Evolutionary conservation across 2,113 vertebrate genomes (phyloP).

Genomic region (Eubucco bourcierii): DNA sequence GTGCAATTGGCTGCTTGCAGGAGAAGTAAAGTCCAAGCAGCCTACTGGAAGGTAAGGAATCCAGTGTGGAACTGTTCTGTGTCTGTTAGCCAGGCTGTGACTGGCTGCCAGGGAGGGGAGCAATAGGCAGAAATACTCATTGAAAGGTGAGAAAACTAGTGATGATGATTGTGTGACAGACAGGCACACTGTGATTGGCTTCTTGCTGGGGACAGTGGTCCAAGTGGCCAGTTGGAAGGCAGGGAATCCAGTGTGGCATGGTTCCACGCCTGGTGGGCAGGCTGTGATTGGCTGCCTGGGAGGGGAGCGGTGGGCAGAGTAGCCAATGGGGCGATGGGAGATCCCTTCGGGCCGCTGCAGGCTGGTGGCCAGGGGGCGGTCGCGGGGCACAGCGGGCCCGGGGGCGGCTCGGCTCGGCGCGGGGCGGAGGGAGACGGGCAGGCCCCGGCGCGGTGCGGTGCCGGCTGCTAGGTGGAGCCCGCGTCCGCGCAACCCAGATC

Average conservation of each 20-base stretch:
- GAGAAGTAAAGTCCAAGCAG: too few relatives aligned
- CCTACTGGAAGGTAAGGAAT: neutral
- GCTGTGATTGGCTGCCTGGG: neutral
- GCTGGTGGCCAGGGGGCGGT: rapidly evolving
- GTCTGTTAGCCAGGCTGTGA: neutral
- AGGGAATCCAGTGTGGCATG: neutral
- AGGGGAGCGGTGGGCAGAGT: too few relatives aligned
- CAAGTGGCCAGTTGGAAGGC: neutral
- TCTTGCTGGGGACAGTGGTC: too few relatives aligned
- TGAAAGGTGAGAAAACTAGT: rapidly evolving
- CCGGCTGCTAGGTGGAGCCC: slow-evolving; percentile 74
- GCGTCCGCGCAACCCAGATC: slow-evolving; percentile 67
- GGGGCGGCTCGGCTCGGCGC: too few relatives aligned
- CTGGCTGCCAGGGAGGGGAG: neutral
- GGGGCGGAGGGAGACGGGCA: neutral
- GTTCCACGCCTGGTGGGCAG: neutral
- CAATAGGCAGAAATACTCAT: rapidly evolving
- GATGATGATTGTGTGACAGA: rapidly evolving
- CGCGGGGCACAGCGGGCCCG: neutral
- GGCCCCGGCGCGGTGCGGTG: neutral
- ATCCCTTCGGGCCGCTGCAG: neutral
- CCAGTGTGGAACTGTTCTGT: neutral
- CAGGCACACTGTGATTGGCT: neutral
- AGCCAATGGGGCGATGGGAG: neutral
- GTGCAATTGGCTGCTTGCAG: neutral